Evolutionary conservation across 2,888 invertebrate genomes (phyloP), one percentile per base, ranked within the genome.

Genomic region (Ecliptopera silaceata): DNA sequence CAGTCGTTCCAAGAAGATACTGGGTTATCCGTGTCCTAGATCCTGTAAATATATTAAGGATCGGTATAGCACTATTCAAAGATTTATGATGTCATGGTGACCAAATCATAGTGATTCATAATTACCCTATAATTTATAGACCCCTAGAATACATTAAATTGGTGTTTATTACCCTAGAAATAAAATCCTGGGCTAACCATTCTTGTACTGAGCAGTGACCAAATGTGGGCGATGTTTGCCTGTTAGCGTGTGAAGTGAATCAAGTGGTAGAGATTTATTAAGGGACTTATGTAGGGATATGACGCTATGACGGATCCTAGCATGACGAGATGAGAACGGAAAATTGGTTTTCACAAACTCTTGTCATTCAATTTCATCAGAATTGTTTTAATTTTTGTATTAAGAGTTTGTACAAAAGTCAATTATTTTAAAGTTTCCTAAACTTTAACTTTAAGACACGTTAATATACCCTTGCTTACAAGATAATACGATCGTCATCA

Each of bases 141-240:
- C 47, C 12, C n/a, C 31, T 6, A 26, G n/a, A 32, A 38, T 29
- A 48, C 52, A 44, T 48, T 26, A 53, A 15, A 54, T 13, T 59
- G 13, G 38, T 29, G 20, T 46, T 45, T 47, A 54, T 36, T 12
- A 3, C 38, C 2, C 26, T 42, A 26, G 47, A 43, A 39, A 51
- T 51, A 59, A 51, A n/a, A 51, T 34, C 5, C 39, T 32, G 41
- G n/a, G n/a, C n/a, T 45, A 53, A 64, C 11, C 17, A 17, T 31
- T 44, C 8, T n/a, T n/a, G 13, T 47, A 46, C 41, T 20, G 43
- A n/a, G 54, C 31, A 43, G 45, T 47, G 39, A 48, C 56, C 56
- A 44, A 56, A 61, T 48, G 65, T 63, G 52, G 61, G 61, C 61
- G 63, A 58, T 22, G 17, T 51, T 31, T 34, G 50, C 59, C 52